Conservation (phyloP, 2,888 invertebrate genomes). For the Pyrrhosoma nymphula region DNA sequence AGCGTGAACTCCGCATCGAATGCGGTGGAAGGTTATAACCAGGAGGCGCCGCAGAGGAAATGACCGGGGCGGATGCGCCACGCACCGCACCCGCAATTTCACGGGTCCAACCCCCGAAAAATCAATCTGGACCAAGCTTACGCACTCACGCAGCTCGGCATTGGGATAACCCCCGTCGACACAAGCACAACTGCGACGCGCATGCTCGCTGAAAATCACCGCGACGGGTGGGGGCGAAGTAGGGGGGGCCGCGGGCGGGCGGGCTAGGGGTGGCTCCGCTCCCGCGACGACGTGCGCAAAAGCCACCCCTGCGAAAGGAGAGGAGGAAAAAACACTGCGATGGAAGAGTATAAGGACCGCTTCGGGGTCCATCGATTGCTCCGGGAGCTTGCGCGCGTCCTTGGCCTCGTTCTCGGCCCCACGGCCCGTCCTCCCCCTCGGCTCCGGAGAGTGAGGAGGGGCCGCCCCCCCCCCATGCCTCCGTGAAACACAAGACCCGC, state of each 20-base stretch:
- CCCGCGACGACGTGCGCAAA: constrained; percentile 1
- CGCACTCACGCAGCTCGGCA: neutral
- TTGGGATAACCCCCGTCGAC: neutral
- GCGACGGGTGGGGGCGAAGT: neutral
- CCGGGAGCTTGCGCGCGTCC: neutral
- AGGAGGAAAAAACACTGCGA: neutral
- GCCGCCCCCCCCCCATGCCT: neutral
- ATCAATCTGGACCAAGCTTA: constrained; percentile 1
- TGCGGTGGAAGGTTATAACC: neutral
- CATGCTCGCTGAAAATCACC: neutral
- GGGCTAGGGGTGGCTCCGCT: neutral
- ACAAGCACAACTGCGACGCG: neutral
- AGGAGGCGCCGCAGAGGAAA: neutral
- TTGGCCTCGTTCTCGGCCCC: constrained; percentile 4
- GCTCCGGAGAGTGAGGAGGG: neutral
- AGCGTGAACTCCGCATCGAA: no score
- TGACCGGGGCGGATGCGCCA: neutral
- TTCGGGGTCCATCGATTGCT: constrained; percentile 6
- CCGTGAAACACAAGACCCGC: neutral
- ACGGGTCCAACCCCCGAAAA: neutral
- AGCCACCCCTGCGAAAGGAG: neutral
- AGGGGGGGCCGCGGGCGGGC: neutral
- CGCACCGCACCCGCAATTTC: neutral
- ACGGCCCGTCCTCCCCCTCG: neutral
- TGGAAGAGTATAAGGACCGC: neutral